Percentiles rank a stretch among this genome's conserved stretches.
phyloP scores from a whole-genome alignment of 1,140 invertebrate species.

The Propsilocerus akamusi region DNA sequence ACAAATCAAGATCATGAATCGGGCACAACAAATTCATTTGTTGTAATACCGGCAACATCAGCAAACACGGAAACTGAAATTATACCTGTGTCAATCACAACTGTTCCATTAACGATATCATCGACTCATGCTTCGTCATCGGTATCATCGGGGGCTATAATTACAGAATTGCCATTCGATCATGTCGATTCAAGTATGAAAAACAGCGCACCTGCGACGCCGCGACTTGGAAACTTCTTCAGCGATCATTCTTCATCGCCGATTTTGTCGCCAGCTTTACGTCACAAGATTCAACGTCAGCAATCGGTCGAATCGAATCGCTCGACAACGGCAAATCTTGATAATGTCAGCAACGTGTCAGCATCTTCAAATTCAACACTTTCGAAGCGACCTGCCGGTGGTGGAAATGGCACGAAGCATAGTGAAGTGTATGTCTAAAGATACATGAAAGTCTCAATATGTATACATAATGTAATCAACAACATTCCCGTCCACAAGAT shows the following conservation, averaged over 20 bases:
- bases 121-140: not conserved
- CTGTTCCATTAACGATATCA: not conserved
- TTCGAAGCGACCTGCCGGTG: not conserved
- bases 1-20: not conserved
- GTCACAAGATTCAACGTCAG: not conserved
- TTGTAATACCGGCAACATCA: not conserved
- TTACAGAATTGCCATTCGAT: not conserved
- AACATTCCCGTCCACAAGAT: too few relatives aligned
- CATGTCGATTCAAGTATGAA: not conserved
- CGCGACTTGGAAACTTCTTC: not conserved
- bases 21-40: not conserved
- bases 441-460: too few relatives aligned
- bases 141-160: not conserved
- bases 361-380: not conserved
- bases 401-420: not conserved
- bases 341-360: not conserved
- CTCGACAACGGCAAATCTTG: not conserved
- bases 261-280: not conserved
- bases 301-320: not conserved
- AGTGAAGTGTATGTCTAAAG: not conserved
- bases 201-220: not conserved
- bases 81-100: not conserved
- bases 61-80: not conserved
- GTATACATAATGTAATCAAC: too few relatives aligned
- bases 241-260: too few relatives aligned